Percentiles rank a stretch among this genome's conserved stretches.
These are phyloP conservation scores for Aricia agestis DNA, from an alignment of 1,140 invertebrate genomes.

Conservation along the genomic window DNA sequence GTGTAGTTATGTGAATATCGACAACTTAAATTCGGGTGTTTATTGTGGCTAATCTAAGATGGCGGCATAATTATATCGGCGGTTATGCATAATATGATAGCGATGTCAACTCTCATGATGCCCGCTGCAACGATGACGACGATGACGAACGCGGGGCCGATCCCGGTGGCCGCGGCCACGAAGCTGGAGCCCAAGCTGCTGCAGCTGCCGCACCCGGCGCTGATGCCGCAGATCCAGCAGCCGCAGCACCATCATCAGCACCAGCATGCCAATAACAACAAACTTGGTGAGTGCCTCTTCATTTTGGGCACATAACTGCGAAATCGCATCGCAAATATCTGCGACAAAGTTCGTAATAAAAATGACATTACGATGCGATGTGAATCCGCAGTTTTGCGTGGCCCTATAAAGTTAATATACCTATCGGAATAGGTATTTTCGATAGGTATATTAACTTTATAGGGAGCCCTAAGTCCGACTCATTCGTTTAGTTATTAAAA, in stretches of 20 bases:
- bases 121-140: slow-evolving; percentile 78
- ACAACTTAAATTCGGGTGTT: not conserved
- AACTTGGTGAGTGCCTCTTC: slow-evolving; percentile 66
- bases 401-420: too few relatives aligned
- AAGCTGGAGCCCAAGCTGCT: slow-evolving; percentile 75
- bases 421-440: too few relatives aligned
- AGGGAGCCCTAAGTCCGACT: too few relatives aligned
- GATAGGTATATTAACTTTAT: too few relatives aligned
- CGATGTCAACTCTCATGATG: slow-evolving; percentile 81
- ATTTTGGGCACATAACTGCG: too few relatives aligned
- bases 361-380: too few relatives aligned
- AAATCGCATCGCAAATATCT: too few relatives aligned
- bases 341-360: too few relatives aligned
- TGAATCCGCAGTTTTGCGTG: too few relatives aligned
- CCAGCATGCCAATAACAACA: slow-evolving; percentile 57
- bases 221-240: slow-evolving; percentile 60
- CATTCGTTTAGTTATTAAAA: too few relatives aligned
- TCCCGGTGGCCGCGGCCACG: slow-evolving; percentile 78
- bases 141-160: slow-evolving; percentile 78
- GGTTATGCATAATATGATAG: slow-evolving; percentile 69
- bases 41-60: slow-evolving; percentile 25
- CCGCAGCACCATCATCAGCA: slow-evolving; percentile 63
- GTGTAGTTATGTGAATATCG: not conserved
- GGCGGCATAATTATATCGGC: slow-evolving; percentile 31
- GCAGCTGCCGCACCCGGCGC: slow-evolving; percentile 62